Evolutionary conservation across 92 coral and sea anemone genomes (phyloP).

Genomic region (Isaurus tuberculatus): DNA sequence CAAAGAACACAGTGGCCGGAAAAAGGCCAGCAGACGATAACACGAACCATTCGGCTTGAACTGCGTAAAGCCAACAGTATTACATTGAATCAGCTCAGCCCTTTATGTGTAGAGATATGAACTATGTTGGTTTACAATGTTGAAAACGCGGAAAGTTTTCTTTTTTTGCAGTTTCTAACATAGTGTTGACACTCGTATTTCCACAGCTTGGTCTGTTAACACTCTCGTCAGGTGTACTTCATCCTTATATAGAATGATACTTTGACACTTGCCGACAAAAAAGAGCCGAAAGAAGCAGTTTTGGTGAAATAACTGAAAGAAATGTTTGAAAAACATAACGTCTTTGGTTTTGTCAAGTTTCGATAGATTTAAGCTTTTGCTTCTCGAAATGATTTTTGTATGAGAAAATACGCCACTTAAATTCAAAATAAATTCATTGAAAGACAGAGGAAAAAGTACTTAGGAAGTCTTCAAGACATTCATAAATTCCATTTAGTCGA

Average conservation of each 20-base stretch:
- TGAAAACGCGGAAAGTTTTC: background rate
- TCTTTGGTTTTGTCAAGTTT: background rate
- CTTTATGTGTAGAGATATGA: background rate
- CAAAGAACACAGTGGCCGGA: background rate
- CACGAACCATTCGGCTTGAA: background rate
- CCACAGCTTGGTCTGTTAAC: conserved; percentile 22
- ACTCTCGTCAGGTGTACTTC: conserved; percentile 21
- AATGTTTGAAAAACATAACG: background rate
- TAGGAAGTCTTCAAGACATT: background rate
- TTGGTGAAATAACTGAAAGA: background rate
- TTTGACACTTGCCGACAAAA: conserved; percentile 38
- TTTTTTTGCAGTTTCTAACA: background rate
- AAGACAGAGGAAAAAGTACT: conserved; percentile 15
- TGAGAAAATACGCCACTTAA: background rate
- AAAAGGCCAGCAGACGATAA: background rate
- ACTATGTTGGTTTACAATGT: background rate
- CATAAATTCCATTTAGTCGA: conserved; percentile 14
- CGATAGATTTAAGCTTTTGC: background rate
- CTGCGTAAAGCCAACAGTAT: background rate
- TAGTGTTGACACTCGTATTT: conserved; percentile 14
- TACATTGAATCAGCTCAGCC: background rate
- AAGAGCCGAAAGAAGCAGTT: background rate
- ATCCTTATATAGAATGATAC: background rate
- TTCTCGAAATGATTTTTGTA: background rate
- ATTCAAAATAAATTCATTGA: background rate